Evolutionary conservation across 2,888 invertebrate genomes (phyloP).

Genomic region (Drosophila aldrichi): DNA sequence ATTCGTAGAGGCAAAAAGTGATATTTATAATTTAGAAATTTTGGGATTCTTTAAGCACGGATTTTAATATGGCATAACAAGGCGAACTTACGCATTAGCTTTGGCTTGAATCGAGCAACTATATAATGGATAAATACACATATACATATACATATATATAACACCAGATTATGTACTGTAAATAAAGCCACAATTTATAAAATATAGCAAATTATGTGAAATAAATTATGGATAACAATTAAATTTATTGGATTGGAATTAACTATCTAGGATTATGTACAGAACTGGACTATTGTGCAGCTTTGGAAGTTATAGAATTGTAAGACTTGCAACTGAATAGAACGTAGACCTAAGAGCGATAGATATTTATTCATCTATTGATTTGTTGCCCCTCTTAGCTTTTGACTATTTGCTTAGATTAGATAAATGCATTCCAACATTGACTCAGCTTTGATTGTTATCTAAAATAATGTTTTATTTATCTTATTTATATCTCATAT

Average conservation of each 20-base stretch:
- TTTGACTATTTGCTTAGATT: no score
- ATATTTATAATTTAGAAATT: constrained; percentile 31
- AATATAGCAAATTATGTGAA: constrained; percentile 57
- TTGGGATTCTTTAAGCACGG: constrained; percentile 16
- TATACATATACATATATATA: constrained; percentile 5
- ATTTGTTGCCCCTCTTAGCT: background rate
- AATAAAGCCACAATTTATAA: constrained; percentile 69
- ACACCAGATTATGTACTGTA: constrained; percentile 57
- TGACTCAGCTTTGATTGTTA: background rate
- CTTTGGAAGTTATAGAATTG: background rate
- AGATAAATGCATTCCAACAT: background rate
- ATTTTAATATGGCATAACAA: constrained; percentile 31
- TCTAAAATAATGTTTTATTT: constrained; percentile 17
- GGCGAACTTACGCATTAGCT: constrained; percentile 46
- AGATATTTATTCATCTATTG: background rate
- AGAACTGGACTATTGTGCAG: background rate
- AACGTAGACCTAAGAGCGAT: background rate
- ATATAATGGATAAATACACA: constrained; percentile 27
- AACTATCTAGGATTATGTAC: background rate
- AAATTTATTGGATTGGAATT: background rate
- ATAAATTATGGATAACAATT: constrained; percentile 43
- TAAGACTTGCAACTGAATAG: no score
- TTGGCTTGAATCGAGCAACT: constrained; percentile 60
- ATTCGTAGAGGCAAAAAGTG: constrained; percentile 46
- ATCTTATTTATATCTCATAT: constrained; percentile 21